Conservation (phyloP, 2,888 invertebrate species). For the Myathropa florea region DNA sequence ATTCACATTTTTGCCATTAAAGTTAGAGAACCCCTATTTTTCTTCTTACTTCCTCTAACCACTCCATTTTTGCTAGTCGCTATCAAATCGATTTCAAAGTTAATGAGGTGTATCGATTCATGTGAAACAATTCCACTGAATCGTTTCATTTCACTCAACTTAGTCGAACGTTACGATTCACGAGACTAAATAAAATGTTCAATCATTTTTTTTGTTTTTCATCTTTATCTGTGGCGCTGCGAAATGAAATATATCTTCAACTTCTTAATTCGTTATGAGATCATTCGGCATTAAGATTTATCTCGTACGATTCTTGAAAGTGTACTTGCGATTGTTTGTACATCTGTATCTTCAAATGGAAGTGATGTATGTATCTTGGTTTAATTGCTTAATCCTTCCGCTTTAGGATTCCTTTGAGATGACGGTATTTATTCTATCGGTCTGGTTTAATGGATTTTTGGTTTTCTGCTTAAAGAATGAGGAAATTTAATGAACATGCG, state of each 20-base stretch:
- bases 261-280: background rate
- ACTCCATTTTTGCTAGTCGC: background rate
- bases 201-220: background rate
- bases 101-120: slow-evolving; percentile 1
- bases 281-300: background rate
- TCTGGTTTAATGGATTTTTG: background rate
- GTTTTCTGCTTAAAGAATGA: background rate
- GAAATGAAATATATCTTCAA: background rate
- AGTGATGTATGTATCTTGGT: background rate
- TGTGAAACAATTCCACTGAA: slow-evolving; percentile 1
- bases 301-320: background rate
- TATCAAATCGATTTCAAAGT: background rate
- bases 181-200: background rate
- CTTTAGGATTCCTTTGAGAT: background rate
- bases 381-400: background rate
- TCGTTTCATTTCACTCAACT: background rate
- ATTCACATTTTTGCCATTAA: background rate
- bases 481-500: too few relatives aligned
- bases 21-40: background rate
- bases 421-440: background rate
- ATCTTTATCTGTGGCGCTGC: background rate
- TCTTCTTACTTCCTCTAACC: background rate
- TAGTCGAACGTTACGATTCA: background rate
- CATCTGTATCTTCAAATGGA: background rate
- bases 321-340: background rate